A percentile compares a stretch with the other conserved stretches of the same genome.
Evolutionary conservation across 1,140 invertebrate genomes (phyloP).

Genomic region (Branchinecta lindahli): DNA sequence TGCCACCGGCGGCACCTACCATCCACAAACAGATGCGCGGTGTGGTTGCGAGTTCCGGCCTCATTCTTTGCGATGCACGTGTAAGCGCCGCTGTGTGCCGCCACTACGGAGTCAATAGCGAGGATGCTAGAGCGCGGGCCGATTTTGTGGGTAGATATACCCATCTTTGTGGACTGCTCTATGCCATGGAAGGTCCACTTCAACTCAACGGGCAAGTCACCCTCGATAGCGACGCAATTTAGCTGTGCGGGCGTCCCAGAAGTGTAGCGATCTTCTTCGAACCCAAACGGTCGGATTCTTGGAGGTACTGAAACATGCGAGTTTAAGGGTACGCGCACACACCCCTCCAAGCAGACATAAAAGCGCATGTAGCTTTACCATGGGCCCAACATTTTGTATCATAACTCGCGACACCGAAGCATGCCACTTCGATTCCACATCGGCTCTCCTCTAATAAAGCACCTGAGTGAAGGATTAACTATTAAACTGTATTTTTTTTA

Average conservation of each 20-base stretch:
- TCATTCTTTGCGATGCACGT: constrained; percentile 61
- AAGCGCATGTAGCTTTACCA: too few species aligned
- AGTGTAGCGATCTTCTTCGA: constrained; percentile 36
- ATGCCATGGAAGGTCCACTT: constrained; percentile 48
- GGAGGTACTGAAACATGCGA: constrained; percentile 42
- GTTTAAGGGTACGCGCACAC: constrained; percentile 28
- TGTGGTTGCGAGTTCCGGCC: constrained; percentile 48
- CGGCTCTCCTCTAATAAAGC: too few species aligned
- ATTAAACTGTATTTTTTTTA: too few species aligned
- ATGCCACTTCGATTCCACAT: too few species aligned
- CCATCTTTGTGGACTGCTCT: constrained; percentile 37
- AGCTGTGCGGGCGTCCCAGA: constrained; percentile 27
- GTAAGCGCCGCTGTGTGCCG: constrained; percentile 57
- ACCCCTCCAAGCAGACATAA: too few species aligned
- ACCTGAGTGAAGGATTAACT: too few species aligned
- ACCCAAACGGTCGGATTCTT: constrained; percentile 41
- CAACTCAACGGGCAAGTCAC: constrained; percentile 55
- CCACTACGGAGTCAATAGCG: constrained; percentile 29
- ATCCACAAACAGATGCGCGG: constrained; percentile 42
- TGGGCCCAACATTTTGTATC: too few species aligned
- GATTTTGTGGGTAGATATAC: constrained; percentile 36
- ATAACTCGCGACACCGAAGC: too few species aligned
- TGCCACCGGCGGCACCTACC: constrained; percentile 24
- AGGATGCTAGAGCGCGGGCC: constrained; percentile 44
- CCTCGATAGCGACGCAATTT: constrained; percentile 49